Evolutionary conservation across 2,888 invertebrate genomes (phyloP), one percentile per base, ranked within the genome.

Genomic region (Lepidocyrtinus sp.): DNA sequence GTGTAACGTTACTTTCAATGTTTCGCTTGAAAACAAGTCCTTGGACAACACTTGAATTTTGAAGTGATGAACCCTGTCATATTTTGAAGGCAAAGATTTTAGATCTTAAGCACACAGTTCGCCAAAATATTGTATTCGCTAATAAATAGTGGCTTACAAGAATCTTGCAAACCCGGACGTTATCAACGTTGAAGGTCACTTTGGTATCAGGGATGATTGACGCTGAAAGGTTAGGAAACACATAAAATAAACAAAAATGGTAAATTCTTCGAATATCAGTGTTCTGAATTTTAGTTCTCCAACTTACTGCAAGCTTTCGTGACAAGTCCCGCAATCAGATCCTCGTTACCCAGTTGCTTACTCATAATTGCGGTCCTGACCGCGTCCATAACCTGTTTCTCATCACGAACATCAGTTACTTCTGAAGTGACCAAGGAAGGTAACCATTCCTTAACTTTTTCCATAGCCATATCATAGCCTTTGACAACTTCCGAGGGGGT

Each of bases 1-100:
- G 93, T 26, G 93, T 92, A 2, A 98, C 90, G 86, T 96, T 95
- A 45, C 98, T 98, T 90, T 99, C 99, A 0, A 98, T 96, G 86
- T 94, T 93, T 74, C 98, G 92, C 88, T 97, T 97, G 90, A 99
- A 99, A 0, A 99, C 98, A 98, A 99, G 98, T 61, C 99, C 99
- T 85, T 95, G 94, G 1, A 99, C 91, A 0, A 98, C 95, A 88
- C 94, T 87, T 1, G 91, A 91, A 50, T 88, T 87, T 9, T 91
- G 88, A 63, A 98, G 90, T 36, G 97, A 96, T 85, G 94, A 93
- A 74, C 98, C 99, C 90, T 90, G 19, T 19, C 55, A n/a, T 17
- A 61, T n/a, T 5, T 19, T 50, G 3, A 9, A 19, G 19, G 22
- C 5, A n/a, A 55, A 59, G 5, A 21, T 69, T 46, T 7, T 9